Base-by-base conservation (phyloP, 1,140 invertebrate species). In the Epicauta chinensis region DNA sequence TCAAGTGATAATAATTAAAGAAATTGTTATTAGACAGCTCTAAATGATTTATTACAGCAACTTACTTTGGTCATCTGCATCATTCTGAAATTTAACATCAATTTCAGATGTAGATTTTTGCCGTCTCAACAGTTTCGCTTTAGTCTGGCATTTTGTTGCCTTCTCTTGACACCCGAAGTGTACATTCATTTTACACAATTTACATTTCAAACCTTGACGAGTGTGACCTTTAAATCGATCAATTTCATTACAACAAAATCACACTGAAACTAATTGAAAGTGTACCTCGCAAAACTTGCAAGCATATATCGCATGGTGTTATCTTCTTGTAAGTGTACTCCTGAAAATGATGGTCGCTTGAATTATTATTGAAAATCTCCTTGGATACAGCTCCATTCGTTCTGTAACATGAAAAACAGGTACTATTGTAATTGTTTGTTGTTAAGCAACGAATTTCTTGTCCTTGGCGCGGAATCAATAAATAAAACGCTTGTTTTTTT, bases 291-390 rank as follows among this genome's bases (percentile, higher is more conserved):
- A 94, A 75, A 34, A 95, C 89, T 76, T 94, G 90, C 29, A 89
- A 90, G 71, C 92, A 96, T 45, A 92, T 83, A 72, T 96, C 92
- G 71, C 92, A 96, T 4, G 91, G 89, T 11, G 91, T 93, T 58
- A 96, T 93, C 73, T 94, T 95, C 72, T 93, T 93, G 71, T 94
- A 95, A 2, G 91, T 95, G 69, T 95, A 91, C 70, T 95, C 91
- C 71, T 91, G 86, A 75, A 93, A 90, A 59, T 87, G 82, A 70
- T 95, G 91, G 31, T 76, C 76, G 23, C 81, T 80, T 9, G 79
- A 76, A 57, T 84, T 81, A 38, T 77, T 73, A 41, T 73, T 77
- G 47, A 77, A 73, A 35, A 77, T 73, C 69, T 80, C 79, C 16
- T 75, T 74, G 51, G 80, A 78, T 16, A 79, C 80, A 50, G 80